A percentile compares a stretch with the other conserved stretches of the same genome.
Evolutionary conservation across 2,797 vertebrate species (phyloP).

Genomic region (Lagocephalus sceleratus): DNA sequence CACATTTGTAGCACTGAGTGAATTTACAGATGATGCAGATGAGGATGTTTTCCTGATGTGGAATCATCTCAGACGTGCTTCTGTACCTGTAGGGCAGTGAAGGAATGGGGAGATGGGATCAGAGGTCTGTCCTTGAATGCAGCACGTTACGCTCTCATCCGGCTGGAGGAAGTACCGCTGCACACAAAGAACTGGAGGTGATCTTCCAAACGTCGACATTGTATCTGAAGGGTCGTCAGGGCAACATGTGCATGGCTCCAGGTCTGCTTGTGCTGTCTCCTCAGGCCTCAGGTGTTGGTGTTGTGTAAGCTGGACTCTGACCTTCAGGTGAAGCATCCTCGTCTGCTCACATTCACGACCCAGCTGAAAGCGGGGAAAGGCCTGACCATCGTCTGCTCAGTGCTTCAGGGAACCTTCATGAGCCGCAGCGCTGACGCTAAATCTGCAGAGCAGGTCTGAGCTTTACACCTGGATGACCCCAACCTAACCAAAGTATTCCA

Average conservation of each 20-base stretch:
- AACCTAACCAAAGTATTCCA: too few species aligned
- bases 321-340: constrained; percentile 85
- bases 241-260: not conserved
- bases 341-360: constrained; percentile 86
- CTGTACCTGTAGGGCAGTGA: constrained; percentile 81
- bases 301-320: constrained; percentile 84
- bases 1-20: not conserved
- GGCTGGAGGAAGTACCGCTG: constrained; percentile 84
- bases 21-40: too few species aligned
- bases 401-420: constrained; percentile 89
- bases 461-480: not conserved
- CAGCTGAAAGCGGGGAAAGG: constrained; percentile 95
- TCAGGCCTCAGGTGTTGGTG: constrained; percentile 90
- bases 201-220: not conserved
- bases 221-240: not conserved
- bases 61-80: not conserved
- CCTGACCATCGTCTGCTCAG: constrained; percentile 89
- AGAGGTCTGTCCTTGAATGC: constrained; percentile 90
- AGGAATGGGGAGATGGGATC: constrained; percentile 96
- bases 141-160: constrained; percentile 88
- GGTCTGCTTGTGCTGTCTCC: not conserved
- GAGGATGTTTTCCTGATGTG: not conserved
- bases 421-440: constrained; percentile 78
- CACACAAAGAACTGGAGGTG: constrained; percentile 98
- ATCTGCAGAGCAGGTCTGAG: constrained; percentile 81